These are phyloP conservation scores for Lateolabrax maculatus DNA, from an alignment of 2,797 vertebrate species.

Conservation along the genomic window DNA sequence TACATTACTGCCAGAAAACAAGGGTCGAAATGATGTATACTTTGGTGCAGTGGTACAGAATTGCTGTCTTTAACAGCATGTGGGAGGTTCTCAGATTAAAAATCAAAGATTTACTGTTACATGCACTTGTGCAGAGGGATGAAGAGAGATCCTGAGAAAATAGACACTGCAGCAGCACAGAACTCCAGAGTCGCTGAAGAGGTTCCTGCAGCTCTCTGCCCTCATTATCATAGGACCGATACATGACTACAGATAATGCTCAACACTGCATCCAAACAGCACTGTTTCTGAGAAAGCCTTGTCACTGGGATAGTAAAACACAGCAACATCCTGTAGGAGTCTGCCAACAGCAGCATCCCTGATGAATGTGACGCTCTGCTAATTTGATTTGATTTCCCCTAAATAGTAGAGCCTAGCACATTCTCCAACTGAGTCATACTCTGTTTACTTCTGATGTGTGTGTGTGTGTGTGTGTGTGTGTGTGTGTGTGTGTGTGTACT, in stretches of 20 bases:
- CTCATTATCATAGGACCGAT: conserved; percentile 33
- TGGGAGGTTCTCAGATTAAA: neutral
- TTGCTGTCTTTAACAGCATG: neutral
- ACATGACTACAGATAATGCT: neutral
- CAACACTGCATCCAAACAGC: conserved; percentile 1
- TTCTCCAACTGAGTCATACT: conserved; percentile 43
- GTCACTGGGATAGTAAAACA: conserved; percentile 5
- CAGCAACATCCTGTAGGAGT: conserved; percentile 28
- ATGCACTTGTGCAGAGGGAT: neutral
- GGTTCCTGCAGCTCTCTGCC: conserved; percentile 9
- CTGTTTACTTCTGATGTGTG: conserved; percentile 24
- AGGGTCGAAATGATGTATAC: neutral
- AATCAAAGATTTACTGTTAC: conserved; percentile 2
- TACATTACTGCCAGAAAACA: neutral
- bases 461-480: conserved; percentile 25
- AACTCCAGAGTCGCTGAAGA: neutral
- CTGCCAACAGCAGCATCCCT: conserved; percentile 48
- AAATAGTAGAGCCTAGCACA: conserved; percentile 45
- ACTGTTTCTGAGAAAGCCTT: conserved; percentile 28
- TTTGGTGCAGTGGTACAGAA: neutral
- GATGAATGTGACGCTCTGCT: conserved; percentile 47
- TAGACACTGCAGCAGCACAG: conserved; percentile 3
- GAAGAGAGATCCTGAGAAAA: conserved; percentile 7
- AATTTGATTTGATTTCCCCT: conserved; percentile 63
- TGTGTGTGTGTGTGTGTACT: neutral